Evolutionary conservation across 2,113 vertebrate genomes (phyloP), one percentile per base, ranked within the genome.

Genomic region (Centropus bengalensis): DNA sequence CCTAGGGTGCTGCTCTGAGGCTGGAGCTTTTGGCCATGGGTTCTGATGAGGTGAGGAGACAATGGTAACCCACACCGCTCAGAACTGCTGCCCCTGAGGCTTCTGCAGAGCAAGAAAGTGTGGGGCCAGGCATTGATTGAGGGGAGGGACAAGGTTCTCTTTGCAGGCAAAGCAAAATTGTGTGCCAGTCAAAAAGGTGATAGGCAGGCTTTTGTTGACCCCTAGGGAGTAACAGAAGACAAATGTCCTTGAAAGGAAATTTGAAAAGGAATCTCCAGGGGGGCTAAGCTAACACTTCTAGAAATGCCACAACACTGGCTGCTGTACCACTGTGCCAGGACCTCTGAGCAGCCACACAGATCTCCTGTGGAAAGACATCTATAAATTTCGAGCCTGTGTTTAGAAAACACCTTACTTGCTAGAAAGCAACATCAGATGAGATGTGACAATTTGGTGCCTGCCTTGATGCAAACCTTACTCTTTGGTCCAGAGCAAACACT

Each of bases 111-210:
- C 0, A 4, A 54, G 51, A 66, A 12, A 80, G n/a, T 63, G 85
- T 2, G 0, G 49, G 62, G 67, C 62, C 0, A 23, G 82, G 12
- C 91, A 82, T 11, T 4, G 33, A 69, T 60, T 77, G 75, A 68
- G 42, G 74, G 70, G 63, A 85, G 59, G 69, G 70, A 84, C 5
- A 2, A 62, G 42, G 67, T 77, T 85, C 89, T 77, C 68, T 66
- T 18, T 76, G 54, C 84, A 84, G 67, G 84, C 63, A 14, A 42
- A 74, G 27, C 33, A 68, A 93, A 92, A 91, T 63, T 40, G 28
- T 75, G 49, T 89, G 93, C 70, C 81, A 89, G 24, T 95, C 93
- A 92, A 54, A 91, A 76, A 71, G 36, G 55, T 66, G 94, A 76
- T 40, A 77, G 81, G 33, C 44, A 32, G 86, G 69, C 69, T 60